Conservation (phyloP, 2,797 vertebrate species). For the Arrhamphus sclerolepis region DNA sequence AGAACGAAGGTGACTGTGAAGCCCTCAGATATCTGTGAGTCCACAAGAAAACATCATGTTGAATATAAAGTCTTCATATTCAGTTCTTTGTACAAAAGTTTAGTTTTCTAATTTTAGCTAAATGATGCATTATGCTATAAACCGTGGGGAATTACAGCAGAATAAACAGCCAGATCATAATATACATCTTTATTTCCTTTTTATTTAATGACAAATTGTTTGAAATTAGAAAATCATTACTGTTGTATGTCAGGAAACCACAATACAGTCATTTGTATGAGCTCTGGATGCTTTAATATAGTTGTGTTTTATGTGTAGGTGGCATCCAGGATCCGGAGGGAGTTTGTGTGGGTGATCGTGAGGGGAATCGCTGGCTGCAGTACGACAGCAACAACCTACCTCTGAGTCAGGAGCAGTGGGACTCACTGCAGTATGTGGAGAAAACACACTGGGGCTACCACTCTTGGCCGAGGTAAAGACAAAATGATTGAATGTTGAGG, state of each 20-base stretch:
- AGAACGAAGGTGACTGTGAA: slow-evolving; percentile 87
- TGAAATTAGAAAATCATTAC: slow-evolving; percentile 13
- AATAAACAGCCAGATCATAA: not conserved
- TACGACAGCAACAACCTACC: slow-evolving; percentile 88
- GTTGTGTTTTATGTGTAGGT: slow-evolving; percentile 72
- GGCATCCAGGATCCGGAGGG: slow-evolving; percentile 78
- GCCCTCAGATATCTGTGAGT: slow-evolving; percentile 91
- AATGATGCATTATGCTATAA: slow-evolving; percentile 16
- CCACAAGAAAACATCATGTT: not conserved
- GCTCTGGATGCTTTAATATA: not conserved
- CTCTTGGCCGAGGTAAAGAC: slow-evolving; percentile 89
- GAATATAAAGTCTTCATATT: not conserved
- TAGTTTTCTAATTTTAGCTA: not conserved
- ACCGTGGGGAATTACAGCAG: slow-evolving; percentile 11
- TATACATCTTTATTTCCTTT: slow-evolving; percentile 21
- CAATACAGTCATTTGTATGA: not conserved
- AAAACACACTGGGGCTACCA: slow-evolving; percentile 98
- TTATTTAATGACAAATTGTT: slow-evolving; percentile 14
- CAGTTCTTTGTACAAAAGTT: slow-evolving; percentile 1
- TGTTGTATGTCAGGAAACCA: not conserved
- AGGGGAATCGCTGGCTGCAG: slow-evolving; percentile 92
- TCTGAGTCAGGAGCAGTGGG: slow-evolving; percentile 88
- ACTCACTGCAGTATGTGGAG: slow-evolving; percentile 87
- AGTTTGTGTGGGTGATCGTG: slow-evolving; percentile 86
- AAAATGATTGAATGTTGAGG: slow-evolving; percentile 1